Percentiles rank a stretch among this genome's conserved stretches.
phyloP scores from a whole-genome alignment of 2,888 invertebrate genomes.

The Hirtodrosophila trivittata region DNA sequence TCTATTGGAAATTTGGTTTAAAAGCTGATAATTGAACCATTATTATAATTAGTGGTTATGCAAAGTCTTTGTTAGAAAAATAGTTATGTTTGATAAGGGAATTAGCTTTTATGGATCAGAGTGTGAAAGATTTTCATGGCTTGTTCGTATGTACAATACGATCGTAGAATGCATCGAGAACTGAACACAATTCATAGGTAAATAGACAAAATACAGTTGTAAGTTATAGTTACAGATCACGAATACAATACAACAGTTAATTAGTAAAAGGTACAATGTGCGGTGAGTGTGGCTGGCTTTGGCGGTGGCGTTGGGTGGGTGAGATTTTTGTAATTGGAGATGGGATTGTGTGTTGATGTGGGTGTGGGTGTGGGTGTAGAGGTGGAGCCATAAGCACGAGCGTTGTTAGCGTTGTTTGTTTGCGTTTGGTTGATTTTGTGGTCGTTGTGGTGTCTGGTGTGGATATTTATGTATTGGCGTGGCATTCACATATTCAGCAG shows the following conservation, averaged over 20 bases:
- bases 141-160: no score
- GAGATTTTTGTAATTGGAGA: no score
- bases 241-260: constrained; percentile 75
- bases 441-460: constrained; percentile 14
- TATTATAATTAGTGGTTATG: no score
- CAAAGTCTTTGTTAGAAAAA: constrained; percentile 14
- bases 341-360: constrained; percentile 31
- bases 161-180: constrained; percentile 23
- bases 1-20: constrained; percentile 7
- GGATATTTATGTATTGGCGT: constrained; percentile 53
- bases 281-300: constrained; percentile 72
- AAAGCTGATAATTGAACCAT: no score
- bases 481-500: constrained; percentile 78
- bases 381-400: constrained; percentile 49
- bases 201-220: constrained; percentile 39
- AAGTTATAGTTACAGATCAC: constrained; percentile 55
- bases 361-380: constrained; percentile 3
- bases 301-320: constrained; percentile 50
- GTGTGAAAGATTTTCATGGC: constrained; percentile 6
- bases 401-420: constrained; percentile 35
- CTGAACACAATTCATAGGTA: constrained; percentile 46
- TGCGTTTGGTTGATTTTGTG: constrained; percentile 14
- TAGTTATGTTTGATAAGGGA: constrained; percentile 11
- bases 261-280: constrained; percentile 76
- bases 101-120: constrained; percentile 4